These are phyloP conservation scores for Clytia hemisphaerica DNA, from an alignment of 30 jellyfish, hydroid and myxozoan genomes.

Conservation along the genomic window DNA sequence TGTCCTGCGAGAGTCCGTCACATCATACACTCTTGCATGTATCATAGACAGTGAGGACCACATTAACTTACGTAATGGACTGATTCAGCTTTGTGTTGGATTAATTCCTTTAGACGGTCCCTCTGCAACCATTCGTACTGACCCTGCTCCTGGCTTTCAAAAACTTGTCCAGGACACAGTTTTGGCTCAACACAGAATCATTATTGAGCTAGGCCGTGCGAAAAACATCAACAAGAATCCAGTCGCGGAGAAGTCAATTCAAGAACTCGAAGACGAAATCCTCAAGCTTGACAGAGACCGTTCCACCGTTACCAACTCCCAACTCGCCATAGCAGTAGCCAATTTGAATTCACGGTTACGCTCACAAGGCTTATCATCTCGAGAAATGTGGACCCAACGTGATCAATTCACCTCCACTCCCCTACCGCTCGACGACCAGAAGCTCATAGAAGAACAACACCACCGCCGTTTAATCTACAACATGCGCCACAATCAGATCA, in stretches of 20 bases:
- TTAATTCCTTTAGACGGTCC: constrained; percentile 23
- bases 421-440: constrained; percentile 11
- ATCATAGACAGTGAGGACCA: constrained; percentile 8
- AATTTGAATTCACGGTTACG: constrained; percentile 25
- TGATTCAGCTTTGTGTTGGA: not conserved
- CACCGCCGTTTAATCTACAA: constrained; percentile 5
- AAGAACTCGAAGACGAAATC: constrained; percentile 34
- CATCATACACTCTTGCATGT: constrained; percentile 24
- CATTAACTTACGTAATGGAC: constrained; percentile 8
- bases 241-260: constrained; percentile 38
- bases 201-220: constrained; percentile 21
- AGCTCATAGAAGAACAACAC: constrained; percentile 6
- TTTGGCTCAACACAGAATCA: constrained; percentile 8
- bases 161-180: not conserved
- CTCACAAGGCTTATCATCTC: constrained; percentile 9
- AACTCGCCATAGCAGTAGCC: constrained; percentile 32
- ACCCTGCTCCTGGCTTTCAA: constrained; percentile 37
- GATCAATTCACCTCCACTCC: constrained; percentile 27
- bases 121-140: constrained; percentile 15
- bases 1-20: constrained; percentile 28
- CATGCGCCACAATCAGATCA: too few species aligned
- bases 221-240: constrained; percentile 29
- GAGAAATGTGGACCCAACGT: constrained; percentile 39
- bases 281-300: constrained; percentile 14
- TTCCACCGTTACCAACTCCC: not conserved